Evolutionary conservation across 2,888 invertebrate genomes (phyloP).

Genomic region (Tachina fera): DNA sequence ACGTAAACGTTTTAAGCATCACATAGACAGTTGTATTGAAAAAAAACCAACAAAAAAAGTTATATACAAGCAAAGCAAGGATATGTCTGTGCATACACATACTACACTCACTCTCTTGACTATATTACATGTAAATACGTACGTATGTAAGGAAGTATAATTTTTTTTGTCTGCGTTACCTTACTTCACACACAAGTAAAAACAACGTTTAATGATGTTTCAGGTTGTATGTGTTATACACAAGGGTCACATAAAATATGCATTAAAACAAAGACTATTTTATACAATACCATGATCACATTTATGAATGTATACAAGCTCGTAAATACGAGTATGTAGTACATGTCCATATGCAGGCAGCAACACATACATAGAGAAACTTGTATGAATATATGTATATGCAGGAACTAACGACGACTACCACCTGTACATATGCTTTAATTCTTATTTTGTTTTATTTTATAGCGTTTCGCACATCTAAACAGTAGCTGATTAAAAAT

Average conservation of each 20-base stretch:
- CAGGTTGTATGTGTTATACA: slow-evolving; percentile 48
- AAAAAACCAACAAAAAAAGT: background rate
- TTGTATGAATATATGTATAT: no score
- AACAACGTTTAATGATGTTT: slow-evolving; percentile 38
- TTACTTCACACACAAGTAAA: slow-evolving; percentile 25
- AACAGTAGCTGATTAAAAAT: slow-evolving; percentile 21
- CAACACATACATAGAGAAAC: background rate
- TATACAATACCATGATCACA: slow-evolving; percentile 30
- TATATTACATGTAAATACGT: no score
- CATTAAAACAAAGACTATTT: slow-evolving; percentile 60
- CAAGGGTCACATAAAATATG: slow-evolving; percentile 68
- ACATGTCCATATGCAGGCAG: background rate
- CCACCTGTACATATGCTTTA: background rate
- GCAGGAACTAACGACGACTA: background rate
- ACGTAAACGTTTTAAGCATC: slow-evolving; percentile 45
- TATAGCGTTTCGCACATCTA: background rate
- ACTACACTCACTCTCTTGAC: background rate
- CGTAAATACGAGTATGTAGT: background rate
- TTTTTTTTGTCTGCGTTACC: slow-evolving; percentile 30
- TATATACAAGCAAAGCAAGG: background rate
- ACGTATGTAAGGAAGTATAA: background rate
- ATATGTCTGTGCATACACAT: slow-evolving; percentile 17
- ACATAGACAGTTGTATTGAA: slow-evolving; percentile 39
- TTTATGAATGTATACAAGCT: background rate
- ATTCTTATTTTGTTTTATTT: background rate